Percentiles rank a stretch among this genome's conserved stretches.
Evolutionary conservation across 1,140 invertebrate species (phyloP).

Genomic region (Bilobella aurantiaca): DNA sequence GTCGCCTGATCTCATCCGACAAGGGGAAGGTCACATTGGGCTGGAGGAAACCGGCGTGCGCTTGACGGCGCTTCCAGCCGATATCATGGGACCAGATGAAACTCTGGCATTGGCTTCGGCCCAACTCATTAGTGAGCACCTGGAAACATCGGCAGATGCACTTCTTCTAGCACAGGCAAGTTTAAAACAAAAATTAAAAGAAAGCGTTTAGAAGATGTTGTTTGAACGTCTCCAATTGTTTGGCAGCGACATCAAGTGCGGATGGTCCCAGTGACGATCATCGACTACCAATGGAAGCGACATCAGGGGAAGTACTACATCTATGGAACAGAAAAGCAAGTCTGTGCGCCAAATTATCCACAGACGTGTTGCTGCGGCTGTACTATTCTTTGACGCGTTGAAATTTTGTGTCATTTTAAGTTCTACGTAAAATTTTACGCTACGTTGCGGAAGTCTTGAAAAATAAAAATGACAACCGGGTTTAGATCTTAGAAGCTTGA

Average conservation of each 20-base stretch:
- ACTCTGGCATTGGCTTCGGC: constrained; percentile 47
- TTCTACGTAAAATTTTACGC: no score
- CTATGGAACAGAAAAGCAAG: constrained; percentile 46
- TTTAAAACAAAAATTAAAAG: neutral
- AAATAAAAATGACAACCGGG: no score
- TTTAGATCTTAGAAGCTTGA: no score
- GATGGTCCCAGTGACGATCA: constrained; percentile 45
- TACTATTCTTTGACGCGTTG: constrained; percentile 35
- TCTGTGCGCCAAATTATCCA: constrained; percentile 47
- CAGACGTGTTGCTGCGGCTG: constrained; percentile 49
- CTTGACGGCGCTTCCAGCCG: constrained; percentile 23
- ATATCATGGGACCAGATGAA: constrained; percentile 44
- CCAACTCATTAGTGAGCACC: constrained; percentile 39
- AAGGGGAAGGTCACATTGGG: constrained; percentile 45
- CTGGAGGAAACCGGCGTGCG: constrained; percentile 45
- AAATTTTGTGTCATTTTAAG: neutral
- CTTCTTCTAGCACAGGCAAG: constrained; percentile 31
- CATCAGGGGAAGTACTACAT: constrained; percentile 43
- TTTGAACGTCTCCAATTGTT: neutral
- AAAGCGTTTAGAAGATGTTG: neutral
- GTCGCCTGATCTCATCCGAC: constrained; percentile 44
- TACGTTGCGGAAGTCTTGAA: no score
- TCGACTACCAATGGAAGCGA: constrained; percentile 44
- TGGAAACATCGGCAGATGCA: constrained; percentile 20
- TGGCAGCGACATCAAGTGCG: constrained; percentile 46